Evolutionary conservation across 1,140 invertebrate genomes (phyloP).

Genomic region (Lepeophtheirus salmonis): DNA sequence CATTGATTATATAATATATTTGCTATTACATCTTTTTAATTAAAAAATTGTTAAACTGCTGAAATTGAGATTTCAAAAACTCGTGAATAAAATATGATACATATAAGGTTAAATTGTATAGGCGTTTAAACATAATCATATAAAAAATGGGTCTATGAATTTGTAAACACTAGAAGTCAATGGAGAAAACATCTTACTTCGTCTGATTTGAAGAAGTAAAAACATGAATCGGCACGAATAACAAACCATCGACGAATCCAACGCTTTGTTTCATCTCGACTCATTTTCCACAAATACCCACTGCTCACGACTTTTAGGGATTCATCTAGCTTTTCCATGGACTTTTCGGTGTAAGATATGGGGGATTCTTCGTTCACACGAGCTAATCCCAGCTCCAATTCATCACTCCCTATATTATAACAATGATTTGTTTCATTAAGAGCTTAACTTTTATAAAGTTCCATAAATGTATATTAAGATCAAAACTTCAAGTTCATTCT

Average conservation of each 20-base stretch:
- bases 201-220: conserved; percentile 86
- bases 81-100: too few species aligned
- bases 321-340: conserved; percentile 29
- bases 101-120: too few species aligned
- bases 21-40: too few species aligned
- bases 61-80: too few species aligned
- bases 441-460: background rate
- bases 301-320: conserved; percentile 39
- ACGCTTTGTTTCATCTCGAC: conserved; percentile 30
- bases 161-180: too few species aligned
- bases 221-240: conserved; percentile 68
- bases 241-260: conserved; percentile 83
- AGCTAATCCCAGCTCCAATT: conserved; percentile 65
- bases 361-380: conserved; percentile 51
- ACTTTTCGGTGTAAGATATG: conserved; percentile 19
- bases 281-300: conserved; percentile 57
- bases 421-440: background rate
- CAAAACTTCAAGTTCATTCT: too few species aligned
- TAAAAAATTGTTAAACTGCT: too few species aligned
- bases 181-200: conserved; percentile 27
- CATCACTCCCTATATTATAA: conserved; percentile 38
- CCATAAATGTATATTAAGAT: too few species aligned
- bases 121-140: too few species aligned
- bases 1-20: too few species aligned
- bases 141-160: too few species aligned